These are phyloP conservation scores for Lasioglossum vierecki DNA, from an alignment of 2,888 invertebrate species.

Conservation along the genomic window DNA sequence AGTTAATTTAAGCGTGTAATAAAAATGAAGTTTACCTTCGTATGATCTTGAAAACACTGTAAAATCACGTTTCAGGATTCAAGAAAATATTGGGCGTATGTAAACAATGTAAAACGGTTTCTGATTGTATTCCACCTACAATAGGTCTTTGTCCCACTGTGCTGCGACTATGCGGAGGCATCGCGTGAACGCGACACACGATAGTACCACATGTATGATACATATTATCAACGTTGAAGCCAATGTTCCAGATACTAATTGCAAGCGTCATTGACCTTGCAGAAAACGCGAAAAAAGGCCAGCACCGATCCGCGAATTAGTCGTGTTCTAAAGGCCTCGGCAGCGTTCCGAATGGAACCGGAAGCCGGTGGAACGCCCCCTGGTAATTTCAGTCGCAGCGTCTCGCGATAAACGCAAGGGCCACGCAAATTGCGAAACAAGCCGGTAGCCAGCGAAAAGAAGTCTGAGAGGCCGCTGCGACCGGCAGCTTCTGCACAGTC, in stretches of 20 bases:
- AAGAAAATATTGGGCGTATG: not conserved
- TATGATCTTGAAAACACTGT: not conserved
- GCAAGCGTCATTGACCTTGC: constrained; percentile 72
- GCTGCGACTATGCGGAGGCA: not conserved
- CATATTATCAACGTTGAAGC: not conserved
- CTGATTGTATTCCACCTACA: not conserved
- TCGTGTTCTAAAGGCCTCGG: not conserved
- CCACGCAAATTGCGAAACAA: not conserved
- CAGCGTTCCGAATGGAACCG: not conserved
- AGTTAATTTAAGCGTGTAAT: no score
- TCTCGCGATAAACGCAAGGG: not conserved
- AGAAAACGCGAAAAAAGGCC: constrained; percentile 39
- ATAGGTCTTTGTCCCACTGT: not conserved
- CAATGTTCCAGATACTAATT: not conserved
- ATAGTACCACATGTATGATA: not conserved
- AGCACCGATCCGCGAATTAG: not conserved
- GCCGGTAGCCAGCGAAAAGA: not conserved
- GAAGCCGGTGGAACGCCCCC: constrained; percentile 20
- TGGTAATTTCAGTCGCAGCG: constrained; percentile 4
- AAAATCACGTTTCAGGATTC: not conserved
- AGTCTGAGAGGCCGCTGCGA: not conserved
- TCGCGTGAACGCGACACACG: not conserved
- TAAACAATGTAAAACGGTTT: not conserved
- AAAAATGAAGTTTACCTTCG: no score
- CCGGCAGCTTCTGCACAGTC: not conserved